Conservation (phyloP, 2,797 vertebrate species). For the Hippoglossus hippoglossus region DNA sequence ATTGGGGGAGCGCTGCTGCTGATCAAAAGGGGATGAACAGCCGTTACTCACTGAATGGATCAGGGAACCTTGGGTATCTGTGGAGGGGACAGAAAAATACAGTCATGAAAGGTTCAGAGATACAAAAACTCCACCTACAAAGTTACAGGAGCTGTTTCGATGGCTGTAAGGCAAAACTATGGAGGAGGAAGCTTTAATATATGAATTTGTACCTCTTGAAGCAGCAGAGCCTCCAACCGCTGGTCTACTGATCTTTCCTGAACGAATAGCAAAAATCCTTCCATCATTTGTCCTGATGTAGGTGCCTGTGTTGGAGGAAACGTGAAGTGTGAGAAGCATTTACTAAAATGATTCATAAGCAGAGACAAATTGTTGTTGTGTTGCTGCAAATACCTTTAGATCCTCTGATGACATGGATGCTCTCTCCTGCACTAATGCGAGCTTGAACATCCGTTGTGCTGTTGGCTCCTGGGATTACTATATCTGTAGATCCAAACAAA, state of each 20-base stretch:
- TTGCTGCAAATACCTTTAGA: conserved; percentile 89
- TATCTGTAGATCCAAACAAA: conserved; percentile 85
- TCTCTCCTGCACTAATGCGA: conserved; percentile 95
- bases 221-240: conserved; percentile 81
- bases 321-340: background rate
- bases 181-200: background rate
- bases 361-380: background rate
- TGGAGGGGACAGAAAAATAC: conserved; percentile 25
- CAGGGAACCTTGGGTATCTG: conserved; percentile 85
- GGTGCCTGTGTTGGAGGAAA: conserved; percentile 85
- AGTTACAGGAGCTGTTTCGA: background rate
- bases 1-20: conserved; percentile 83
- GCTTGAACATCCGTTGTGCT: conserved; percentile 96
- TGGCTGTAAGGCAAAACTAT: background rate
- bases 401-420: conserved; percentile 96
- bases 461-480: conserved; percentile 97
- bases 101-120: background rate
- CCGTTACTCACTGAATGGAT: conserved; percentile 88
- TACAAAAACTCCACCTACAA: background rate
- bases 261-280: conserved; percentile 96
- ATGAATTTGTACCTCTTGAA: conserved; percentile 83
- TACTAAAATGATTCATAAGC: background rate
- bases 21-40: conserved; percentile 87
- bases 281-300: conserved; percentile 98
- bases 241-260: conserved; percentile 92